phyloP scores from a whole-genome alignment of 1,140 invertebrate genomes.

The Chelonus insularis region DNA sequence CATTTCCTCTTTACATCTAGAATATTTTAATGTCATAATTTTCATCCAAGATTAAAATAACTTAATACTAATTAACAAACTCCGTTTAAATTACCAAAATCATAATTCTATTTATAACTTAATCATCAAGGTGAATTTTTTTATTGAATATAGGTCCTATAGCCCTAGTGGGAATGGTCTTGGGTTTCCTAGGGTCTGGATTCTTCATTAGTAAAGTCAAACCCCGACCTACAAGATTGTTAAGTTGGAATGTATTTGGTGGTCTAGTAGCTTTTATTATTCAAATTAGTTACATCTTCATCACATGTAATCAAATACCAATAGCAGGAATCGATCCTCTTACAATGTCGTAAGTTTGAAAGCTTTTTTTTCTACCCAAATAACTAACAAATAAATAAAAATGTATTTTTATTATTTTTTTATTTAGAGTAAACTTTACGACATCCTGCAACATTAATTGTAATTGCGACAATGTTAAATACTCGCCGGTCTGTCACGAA shows the following conservation, averaged over 20 bases:
- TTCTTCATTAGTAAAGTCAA: constrained; percentile 66
- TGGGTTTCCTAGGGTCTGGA: constrained; percentile 68
- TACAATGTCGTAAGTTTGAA: constrained; percentile 49
- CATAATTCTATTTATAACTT: too few relatives aligned
- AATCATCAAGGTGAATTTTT: too few relatives aligned
- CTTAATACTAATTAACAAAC: too few relatives aligned
- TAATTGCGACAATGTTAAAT: constrained; percentile 61
- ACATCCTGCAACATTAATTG: constrained; percentile 62
- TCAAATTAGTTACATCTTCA: constrained; percentile 61
- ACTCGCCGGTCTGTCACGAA: constrained; percentile 65
- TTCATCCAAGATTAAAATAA: too few relatives aligned
- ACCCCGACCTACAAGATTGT: constrained; percentile 63
- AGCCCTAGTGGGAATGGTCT: constrained; percentile 63
- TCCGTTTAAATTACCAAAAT: too few relatives aligned
- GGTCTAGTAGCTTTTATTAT: constrained; percentile 62
- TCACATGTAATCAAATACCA: constrained; percentile 61
- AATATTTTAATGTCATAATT: too few relatives aligned
- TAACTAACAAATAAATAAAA: not conserved
- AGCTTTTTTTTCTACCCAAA: constrained; percentile 3
- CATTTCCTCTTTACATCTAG: constrained; percentile 24
- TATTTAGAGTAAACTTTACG: constrained; percentile 63
- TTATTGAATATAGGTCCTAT: constrained; percentile 52
- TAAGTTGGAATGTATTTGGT: constrained; percentile 69
- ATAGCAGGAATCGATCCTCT: constrained; percentile 51
- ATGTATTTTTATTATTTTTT: too few relatives aligned